Evolutionary conservation across 2,113 vertebrate species (phyloP), one percentile per base, ranked within the genome.

Genomic region (Pygathrix nemaeus): DNA sequence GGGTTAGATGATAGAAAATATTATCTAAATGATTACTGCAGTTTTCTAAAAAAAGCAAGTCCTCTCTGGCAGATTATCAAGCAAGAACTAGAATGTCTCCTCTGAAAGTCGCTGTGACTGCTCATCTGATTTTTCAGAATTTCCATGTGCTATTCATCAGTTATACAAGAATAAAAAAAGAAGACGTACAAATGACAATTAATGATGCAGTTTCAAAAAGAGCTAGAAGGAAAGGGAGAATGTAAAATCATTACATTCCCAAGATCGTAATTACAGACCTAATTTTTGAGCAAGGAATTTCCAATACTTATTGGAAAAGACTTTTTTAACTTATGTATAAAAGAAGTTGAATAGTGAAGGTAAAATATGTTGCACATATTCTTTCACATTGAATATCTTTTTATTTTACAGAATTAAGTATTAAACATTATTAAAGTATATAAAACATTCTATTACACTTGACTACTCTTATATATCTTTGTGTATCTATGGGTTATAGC

Each of bases 381-480:
- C 40, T 57, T 95, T 93, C 5, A 87, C 16, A 12, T 64, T 21
- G 80, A 90, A 68, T 76, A 88, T 8, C 14, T 35, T 95, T 76
- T 82, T 32, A 50, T 79, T 88, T 85, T 45, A 84, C 72, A 86
- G 38, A 94, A 87, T 97, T 92, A 90, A 76, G 21, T 52, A 8
- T 96, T 96, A 91, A 88, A 73, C 3, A 61, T 90, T 91, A 88
- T 93, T 94, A 84, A 96, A 85, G 30, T 61, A 91, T 38, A 93
- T 93, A 96, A 97, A 95, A 90, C 55, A 8, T 94, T 81, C 50
- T 93, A 88, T 90, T 97, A 95, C 48, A 86, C 91, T 76, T 94
- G 75, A 87, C 6, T 88, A 43, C 11, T 86, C 88, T 81, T 94
- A 88, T 48, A 32, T 48, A 38, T 93, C 59, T 90, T 73, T 93